Evolutionary conservation across 2,888 invertebrate genomes (phyloP).

Genomic region (Pachliopta kotzebuea): DNA sequence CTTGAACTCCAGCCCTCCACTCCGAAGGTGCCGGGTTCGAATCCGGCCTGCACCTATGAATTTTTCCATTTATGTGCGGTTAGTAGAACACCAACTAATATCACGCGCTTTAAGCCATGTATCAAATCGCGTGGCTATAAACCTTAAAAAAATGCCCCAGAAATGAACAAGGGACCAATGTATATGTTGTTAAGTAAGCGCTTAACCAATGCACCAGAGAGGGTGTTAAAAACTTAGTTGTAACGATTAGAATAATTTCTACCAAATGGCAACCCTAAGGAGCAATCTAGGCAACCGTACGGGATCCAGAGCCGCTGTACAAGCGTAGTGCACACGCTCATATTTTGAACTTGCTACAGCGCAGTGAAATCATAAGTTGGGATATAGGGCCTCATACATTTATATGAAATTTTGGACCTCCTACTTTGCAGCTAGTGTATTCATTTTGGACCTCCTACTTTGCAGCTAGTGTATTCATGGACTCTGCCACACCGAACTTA

Average conservation of each 20-base stretch:
- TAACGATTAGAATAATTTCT: neutral
- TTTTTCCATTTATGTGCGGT: too few species aligned
- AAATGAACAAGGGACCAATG: too few species aligned
- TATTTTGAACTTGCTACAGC: conserved; percentile 38
- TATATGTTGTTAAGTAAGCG: too few species aligned
- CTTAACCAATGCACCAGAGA: too few species aligned
- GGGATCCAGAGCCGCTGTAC: conserved; percentile 47
- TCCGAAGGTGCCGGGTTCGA: too few species aligned
- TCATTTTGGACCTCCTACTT: conserved; percentile 25
- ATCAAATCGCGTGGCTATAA: too few species aligned
- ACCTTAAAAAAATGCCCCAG: too few species aligned
- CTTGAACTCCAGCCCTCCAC: too few species aligned
- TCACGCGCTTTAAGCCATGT: too few species aligned
- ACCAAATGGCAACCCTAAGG: conserved; percentile 45
- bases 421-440: conserved; percentile 15
- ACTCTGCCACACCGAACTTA: neutral
- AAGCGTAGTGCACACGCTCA: conserved; percentile 44
- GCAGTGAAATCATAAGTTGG: conserved; percentile 32
- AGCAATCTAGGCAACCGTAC: conserved; percentile 48
- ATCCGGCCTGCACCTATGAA: too few species aligned
- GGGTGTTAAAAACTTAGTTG: too few species aligned
- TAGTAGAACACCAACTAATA: too few species aligned
- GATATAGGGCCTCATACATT: conserved; percentile 28
- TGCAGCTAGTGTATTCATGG: conserved; percentile 13
- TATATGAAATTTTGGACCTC: conserved; percentile 30